Evolutionary conservation across 2,113 vertebrate species (phyloP), one percentile per base, ranked within the genome.

Genomic region (Psophia crepitans): DNA sequence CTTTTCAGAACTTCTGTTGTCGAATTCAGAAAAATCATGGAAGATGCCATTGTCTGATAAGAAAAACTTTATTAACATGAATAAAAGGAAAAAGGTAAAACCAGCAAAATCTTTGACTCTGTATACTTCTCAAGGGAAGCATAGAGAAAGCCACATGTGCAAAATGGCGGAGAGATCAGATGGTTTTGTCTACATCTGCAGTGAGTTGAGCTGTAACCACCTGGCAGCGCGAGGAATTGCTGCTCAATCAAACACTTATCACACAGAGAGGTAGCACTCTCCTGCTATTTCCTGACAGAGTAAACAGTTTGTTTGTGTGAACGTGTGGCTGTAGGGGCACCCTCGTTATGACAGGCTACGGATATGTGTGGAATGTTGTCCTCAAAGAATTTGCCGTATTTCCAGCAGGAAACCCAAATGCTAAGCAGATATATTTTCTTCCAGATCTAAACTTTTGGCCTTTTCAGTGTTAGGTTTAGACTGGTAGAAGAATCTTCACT

Each of bases 381-480:
- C 74, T 94, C 77, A 77, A 92, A 79, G 90, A 74, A 22, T 82
- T 56, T 66, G 61, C 95, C 75, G 13, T 81, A 69, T 94, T 96
- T 96, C 92, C 95, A 95, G 80, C 81, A 84, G 61, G 39, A 77
- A 81, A 39, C 46, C 32, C 56, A 87, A 90, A 96, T 80, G 56
- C 68, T 95, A 88, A 95, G 73, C 93, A 95, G 92, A 91, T 81
- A 39, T 91, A 61, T 88, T 85, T 87, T 86, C 93, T 95, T 91
- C 39, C 82, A 91, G 78, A 87, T 68, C 74, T 87, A 51, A 94
- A 75, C 28, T 46, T 32, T n/a, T 53, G 33, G n/a, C 28, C 56
- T 70, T 8, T 53, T 66, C 23, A 41, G 8, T 48, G 85, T 78
- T 69, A 49, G 30, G 37, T 44, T 92, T 48, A 37, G 30, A 66